Base-by-base conservation (phyloP, 1,140 invertebrate genomes). In the Gryllus bimaculatus region DNA sequence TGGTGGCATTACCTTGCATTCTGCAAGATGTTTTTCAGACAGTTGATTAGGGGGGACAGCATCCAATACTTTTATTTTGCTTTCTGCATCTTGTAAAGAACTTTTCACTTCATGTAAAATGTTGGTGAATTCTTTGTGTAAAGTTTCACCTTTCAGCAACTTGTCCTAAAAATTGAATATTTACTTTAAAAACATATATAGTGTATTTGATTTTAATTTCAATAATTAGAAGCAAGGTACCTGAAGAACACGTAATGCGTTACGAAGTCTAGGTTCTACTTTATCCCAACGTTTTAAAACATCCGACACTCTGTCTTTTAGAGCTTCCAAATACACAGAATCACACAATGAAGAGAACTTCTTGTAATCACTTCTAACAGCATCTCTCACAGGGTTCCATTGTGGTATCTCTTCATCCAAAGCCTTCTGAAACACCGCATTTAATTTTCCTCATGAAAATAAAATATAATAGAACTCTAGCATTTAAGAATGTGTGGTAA, bases 321-420 rank as follows among this genome's bases (percentile, higher is more conserved):
- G 85, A 39, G 88, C 87, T 82, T 90, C 90, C 74, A 93, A 84
- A 82, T 91, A 90, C 66, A 88, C 87, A 26, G 90, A 87, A 83
- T 93, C 92, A 82, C 91, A 92, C 78, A 90, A 86, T 81, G 89
- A 88, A 10, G 88, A 88, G 84, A 93, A 93, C 83, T 90, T 88
- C 48, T 88, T 87, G 83, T 91, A 91, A 80, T 88, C 88, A 75
- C 88, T 87, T 80, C 89, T 88, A 47, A 93, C 87, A 81, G 90
- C 89, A 79, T 90, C 88, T 82, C 89, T 87, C 13, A 90, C 85
- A 26, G 89, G 87, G 80, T 90, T 88, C 83, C 91, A 88, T 81
- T 89, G 88, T 20, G 89, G 87, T 84, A 92, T 89, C 82, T 93
- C 91, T 82, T 91, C 88, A 79, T 91, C 89, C 10, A 91, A 84